Evolutionary conservation across 2,888 invertebrate genomes (phyloP).

Genomic region (Troglohyphantes excavatus): DNA sequence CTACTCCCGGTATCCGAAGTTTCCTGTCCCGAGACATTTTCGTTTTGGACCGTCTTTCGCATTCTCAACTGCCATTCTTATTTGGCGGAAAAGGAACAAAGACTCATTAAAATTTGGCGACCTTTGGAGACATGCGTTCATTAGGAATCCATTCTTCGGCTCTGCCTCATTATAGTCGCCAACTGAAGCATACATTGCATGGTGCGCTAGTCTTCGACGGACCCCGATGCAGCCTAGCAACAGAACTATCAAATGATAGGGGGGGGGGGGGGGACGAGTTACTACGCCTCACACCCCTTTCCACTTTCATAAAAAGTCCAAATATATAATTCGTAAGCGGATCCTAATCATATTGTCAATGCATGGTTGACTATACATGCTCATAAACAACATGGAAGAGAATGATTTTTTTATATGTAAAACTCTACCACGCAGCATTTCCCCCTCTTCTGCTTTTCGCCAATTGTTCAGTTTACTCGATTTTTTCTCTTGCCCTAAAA

Average conservation of each 20-base stretch:
- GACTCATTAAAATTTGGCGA: slow-evolving; percentile 4
- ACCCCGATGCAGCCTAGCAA: too few relatives aligned
- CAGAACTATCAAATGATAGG: too few relatives aligned
- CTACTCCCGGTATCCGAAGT: too few relatives aligned
- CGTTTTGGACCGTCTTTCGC: neutral
- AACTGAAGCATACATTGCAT: slow-evolving; percentile 26
- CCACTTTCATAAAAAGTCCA: neutral
- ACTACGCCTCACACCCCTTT: too few relatives aligned
- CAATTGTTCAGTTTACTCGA: neutral
- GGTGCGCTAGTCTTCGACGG: too few relatives aligned
- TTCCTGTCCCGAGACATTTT: neutral
- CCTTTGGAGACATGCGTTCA: neutral
- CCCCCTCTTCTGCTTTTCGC: neutral
- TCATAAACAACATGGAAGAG: slow-evolving; percentile 41
- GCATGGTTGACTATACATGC: slow-evolving; percentile 62
- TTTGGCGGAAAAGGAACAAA: neutral
- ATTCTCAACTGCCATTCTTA: neutral
- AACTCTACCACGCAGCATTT: neutral
- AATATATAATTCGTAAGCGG: slow-evolving; percentile 64
- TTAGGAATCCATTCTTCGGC: neutral
- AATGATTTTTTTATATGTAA: neutral
- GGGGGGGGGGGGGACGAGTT: too few relatives aligned
- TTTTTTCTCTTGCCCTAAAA: neutral
- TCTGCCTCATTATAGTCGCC: slow-evolving; percentile 19
- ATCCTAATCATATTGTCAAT: slow-evolving; percentile 61